Evolutionary conservation across 37 sponge, comb jelly and placozoan species (phyloP).

Genomic region (Ianthella basta): DNA sequence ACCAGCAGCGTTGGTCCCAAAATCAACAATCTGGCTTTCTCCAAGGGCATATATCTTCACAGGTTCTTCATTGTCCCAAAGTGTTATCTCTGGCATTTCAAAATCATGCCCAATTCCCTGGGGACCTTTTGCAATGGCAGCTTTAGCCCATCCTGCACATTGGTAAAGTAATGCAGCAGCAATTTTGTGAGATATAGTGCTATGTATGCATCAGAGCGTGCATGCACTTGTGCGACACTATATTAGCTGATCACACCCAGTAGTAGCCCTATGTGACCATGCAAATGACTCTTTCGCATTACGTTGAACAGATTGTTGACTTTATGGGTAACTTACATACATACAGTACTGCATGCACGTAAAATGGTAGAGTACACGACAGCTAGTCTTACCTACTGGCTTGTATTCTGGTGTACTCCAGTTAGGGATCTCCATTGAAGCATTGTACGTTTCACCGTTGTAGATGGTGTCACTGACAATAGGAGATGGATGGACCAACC

Average conservation of each 20-base stretch:
- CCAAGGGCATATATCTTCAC: slow-evolving; percentile 30
- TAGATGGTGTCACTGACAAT: slow-evolving; percentile 47
- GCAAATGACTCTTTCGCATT: no score
- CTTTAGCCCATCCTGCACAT: not conserved
- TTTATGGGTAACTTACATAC: no score
- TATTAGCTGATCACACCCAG: no score
- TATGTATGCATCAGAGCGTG: no score
- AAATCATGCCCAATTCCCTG: slow-evolving; percentile 37
- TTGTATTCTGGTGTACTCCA: not conserved
- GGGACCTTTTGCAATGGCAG: slow-evolving; percentile 45
- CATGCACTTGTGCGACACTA: no score
- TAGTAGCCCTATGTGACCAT: no score
- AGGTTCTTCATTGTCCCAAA: slow-evolving; percentile 13
- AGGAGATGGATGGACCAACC: slow-evolving; percentile 31
- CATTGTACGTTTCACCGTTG: slow-evolving; percentile 58
- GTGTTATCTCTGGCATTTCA: slow-evolving; percentile 51
- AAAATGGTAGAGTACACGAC: no score
- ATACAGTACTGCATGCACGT: no score
- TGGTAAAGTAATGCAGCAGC: not conserved
- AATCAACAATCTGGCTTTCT: slow-evolving; percentile 60
- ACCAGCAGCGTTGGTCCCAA: slow-evolving; percentile 64
- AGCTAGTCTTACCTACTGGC: slow-evolving; percentile 19
- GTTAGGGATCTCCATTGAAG: not conserved
- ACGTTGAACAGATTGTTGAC: no score
- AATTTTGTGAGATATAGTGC: no score